Percentiles rank a stretch among this genome's conserved stretches.
Conservation (phyloP, 2,888 invertebrate genomes). For the Drosophila picticornis region DNA sequence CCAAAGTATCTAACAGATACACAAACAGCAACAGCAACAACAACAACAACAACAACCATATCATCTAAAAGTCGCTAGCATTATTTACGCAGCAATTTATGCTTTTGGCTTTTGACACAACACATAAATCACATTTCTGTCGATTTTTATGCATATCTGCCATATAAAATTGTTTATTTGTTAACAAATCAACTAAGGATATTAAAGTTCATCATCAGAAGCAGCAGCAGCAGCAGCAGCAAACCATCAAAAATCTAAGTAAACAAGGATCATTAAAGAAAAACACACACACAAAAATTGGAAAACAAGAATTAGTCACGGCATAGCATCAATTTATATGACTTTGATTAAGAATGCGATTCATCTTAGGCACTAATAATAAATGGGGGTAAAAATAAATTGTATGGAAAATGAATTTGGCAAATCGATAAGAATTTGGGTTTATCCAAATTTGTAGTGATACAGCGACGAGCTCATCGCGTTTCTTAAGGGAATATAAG, state of each 20-base stretch:
- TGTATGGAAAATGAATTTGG: not conserved
- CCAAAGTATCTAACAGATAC: constrained; percentile 66
- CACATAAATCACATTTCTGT: constrained; percentile 37
- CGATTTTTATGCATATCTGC: constrained; percentile 31
- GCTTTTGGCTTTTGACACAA: constrained; percentile 18
- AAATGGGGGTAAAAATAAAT: not conserved
- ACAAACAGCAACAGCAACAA: constrained; percentile 19
- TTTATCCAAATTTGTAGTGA: not conserved
- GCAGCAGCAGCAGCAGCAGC: not conserved
- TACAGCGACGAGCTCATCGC: not conserved
- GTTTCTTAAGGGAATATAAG: not conserved
- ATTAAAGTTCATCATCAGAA: not conserved
- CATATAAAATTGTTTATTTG: not conserved
- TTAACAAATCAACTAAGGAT: constrained; percentile 9
- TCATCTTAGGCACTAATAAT: not conserved
- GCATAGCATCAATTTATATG: constrained; percentile 3
- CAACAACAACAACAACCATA: constrained; percentile 22
- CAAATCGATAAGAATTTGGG: not conserved
- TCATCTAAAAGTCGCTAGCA: constrained; percentile 3
- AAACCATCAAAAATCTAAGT: not conserved
- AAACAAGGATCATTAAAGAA: not conserved
- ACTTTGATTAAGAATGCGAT: not conserved
- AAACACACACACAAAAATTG: too few species aligned
- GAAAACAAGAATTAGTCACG: constrained; percentile 5
- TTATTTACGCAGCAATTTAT: constrained; percentile 49